phyloP scores from a whole-genome alignment of 2,888 invertebrate genomes.

The Aphidoletes aphidimyza region DNA sequence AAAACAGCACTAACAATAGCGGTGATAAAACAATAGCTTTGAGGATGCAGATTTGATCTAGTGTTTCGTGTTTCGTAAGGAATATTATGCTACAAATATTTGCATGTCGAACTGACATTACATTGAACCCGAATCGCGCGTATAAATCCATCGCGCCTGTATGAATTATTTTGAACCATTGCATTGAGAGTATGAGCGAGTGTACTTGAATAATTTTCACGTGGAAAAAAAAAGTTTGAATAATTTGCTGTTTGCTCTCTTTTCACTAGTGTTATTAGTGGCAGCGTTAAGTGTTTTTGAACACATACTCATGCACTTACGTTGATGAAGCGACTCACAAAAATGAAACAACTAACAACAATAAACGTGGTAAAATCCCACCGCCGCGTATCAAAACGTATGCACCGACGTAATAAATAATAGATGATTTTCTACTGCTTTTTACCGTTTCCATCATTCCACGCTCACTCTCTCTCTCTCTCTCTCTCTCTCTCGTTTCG shows the following conservation, averaged over 20 bases:
- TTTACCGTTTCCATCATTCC: neutral
- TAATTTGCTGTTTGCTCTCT: constrained; percentile 43
- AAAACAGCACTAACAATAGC: neutral
- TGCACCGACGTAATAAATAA: constrained; percentile 22
- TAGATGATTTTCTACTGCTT: neutral
- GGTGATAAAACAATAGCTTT: constrained; percentile 35
- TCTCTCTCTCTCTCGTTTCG: neutral
- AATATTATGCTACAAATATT: neutral
- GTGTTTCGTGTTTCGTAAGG: neutral
- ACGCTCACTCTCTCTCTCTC: neutral
- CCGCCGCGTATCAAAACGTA: neutral
- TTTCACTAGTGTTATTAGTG: constrained; percentile 5
- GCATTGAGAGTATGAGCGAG: constrained; percentile 5
- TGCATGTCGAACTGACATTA: constrained; percentile 51
- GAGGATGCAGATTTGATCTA: constrained; percentile 24
- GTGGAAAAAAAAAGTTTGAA: neutral
- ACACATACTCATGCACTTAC: constrained; percentile 33
- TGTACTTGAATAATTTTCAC: constrained; percentile 10
- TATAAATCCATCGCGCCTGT: neutral
- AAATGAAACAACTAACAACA: neutral
- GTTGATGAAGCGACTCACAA: neutral
- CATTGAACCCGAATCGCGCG: neutral
- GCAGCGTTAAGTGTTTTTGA: constrained; percentile 29
- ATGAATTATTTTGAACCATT: neutral
- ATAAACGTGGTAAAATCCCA: neutral